These are phyloP conservation scores for cat (Felis catus) DNA, from an alignment of 2,113 vertebrate species.

Conservation along the genomic window F.catus_Fca126_mat1.0 CM031427.1:30548501-30549000, in stretches of 20 bases:
- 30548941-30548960: background rate
- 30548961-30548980: background rate
- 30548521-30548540: background rate
- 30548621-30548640: background rate
- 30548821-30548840: background rate
- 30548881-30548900: background rate
- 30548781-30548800: constrained; percentile 11
- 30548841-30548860: background rate
- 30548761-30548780: constrained; percentile 51
- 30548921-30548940: background rate
- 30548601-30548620: background rate
- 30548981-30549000: background rate
- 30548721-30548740: constrained; percentile 39
- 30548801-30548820: background rate
- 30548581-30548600: background rate
- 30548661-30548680: constrained; percentile 8
- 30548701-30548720: constrained; percentile 5
- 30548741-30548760: constrained; percentile 42
- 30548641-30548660: background rate
- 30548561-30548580: background rate
- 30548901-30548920: background rate
- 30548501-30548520: background rate
- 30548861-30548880: background rate
- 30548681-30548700: background rate
- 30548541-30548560: background rate